Base-by-base conservation (phyloP, 2,113 vertebrate species). In the Amblyopsis rosae region DNA sequence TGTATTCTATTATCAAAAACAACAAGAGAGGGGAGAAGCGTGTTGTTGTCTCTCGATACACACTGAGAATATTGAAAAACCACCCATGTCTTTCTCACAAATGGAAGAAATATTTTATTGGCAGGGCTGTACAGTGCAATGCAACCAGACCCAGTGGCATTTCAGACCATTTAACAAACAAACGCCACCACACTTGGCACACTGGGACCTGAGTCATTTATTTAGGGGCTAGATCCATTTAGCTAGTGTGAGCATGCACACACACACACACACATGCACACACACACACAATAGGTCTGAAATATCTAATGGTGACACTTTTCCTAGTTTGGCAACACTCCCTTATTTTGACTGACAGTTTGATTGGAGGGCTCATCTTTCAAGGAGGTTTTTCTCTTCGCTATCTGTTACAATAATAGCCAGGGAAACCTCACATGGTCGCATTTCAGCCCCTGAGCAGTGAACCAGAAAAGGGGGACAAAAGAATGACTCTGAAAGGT, bases 321-420 rank as follows among this genome's bases (percentile, higher is more conserved):
- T 90, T 91, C 85, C 62, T 17, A 71, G 86, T 82, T 76, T 78
- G 72, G 82, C 65, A 69, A 81, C 86, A 77, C 86, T 35, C 65
- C 6, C 80, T 84, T 75, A 82, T 32, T 16, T 51, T 65, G 81
- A 84, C 77, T 91, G 88, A 94, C 89, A 87, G 87, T 92, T 87
- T 86, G 86, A 91, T 90, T 87, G 76, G 76, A 76, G 81, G 82
- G 87, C 83, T 94, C 65, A 62, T 70, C 77, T 83, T 88, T 82
- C 87, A 92, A 93, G 90, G 88, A 91, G 87, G 85, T 83, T 81
- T 80, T 65, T 75, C 64, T 61, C 71, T 67, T 56, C 13, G 84
- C 82, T 82, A 74, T 82, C 71, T 32, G 49, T 81, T 79, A 67
- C 74, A 67, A 54, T 79, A 82, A 85, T 75, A 75, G 80, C 67